A percentile compares a stretch with the other conserved stretches of the same genome.
Conservation (phyloP, 1,140 invertebrate genomes). For the Oncopeltus fasciatus region DNA sequence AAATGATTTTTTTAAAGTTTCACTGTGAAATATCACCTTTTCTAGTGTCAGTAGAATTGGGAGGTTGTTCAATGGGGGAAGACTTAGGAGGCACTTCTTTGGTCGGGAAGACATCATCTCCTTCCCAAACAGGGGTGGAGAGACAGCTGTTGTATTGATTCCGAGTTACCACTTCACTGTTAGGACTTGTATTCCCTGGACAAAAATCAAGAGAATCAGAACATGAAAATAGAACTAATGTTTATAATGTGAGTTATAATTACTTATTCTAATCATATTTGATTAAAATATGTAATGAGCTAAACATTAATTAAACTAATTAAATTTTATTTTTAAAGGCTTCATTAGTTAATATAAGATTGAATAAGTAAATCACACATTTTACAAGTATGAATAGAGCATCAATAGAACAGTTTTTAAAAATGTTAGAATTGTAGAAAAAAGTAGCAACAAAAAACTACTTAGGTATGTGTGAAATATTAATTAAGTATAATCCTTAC, state of each 20-base stretch:
- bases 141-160: conserved; percentile 18
- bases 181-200: not conserved
- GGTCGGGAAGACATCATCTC: conserved; percentile 27
- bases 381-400: too few relatives aligned
- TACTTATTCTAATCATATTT: not conserved
- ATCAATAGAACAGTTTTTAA: too few relatives aligned
- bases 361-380: not conserved
- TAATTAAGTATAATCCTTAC: too few relatives aligned
- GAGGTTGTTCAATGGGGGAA: conserved; percentile 13
- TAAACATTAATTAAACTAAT: too few relatives aligned
- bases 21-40: conserved; percentile 22
- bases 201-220: too few relatives aligned
- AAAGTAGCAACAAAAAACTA: too few relatives aligned
- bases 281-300: not conserved
- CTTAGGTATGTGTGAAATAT: too few relatives aligned
- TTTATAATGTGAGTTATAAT: too few relatives aligned
- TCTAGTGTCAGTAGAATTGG: conserved; percentile 15
- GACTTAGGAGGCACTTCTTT: conserved; percentile 22
- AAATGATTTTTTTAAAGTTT: too few relatives aligned
- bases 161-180: conserved; percentile 6
- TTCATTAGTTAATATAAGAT: not conserved
- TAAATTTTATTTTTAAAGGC: not conserved
- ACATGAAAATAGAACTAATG: too few relatives aligned
- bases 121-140: conserved; percentile 22
- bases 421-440: too few relatives aligned